A percentile compares a stretch with the other conserved stretches of the same genome.
These are phyloP conservation scores for Taxidea taxus DNA, from an alignment of 2,113 vertebrate genomes.

Conservation along the genomic window DNA sequence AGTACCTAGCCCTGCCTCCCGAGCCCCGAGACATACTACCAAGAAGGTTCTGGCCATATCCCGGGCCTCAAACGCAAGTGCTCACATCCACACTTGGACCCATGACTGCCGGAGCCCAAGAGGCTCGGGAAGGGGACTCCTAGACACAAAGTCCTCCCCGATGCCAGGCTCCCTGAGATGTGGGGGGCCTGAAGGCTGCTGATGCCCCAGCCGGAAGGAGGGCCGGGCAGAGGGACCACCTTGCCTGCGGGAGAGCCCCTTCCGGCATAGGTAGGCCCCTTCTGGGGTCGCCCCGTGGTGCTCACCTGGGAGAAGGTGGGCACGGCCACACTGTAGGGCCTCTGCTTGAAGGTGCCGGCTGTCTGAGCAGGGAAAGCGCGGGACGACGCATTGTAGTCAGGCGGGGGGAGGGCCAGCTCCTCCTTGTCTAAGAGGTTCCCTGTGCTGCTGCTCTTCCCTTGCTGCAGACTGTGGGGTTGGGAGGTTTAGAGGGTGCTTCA, in stretches of 20 bases:
- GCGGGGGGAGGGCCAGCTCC: constrained; percentile 84
- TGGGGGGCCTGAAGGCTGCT: rapidly evolving
- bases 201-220: background rate
- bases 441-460: constrained; percentile 96
- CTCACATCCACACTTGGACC: rapidly evolving
- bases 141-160: rapidly evolving
- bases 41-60: rapidly evolving
- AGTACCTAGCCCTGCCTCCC: background rate
- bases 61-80: background rate
- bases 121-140: no score
- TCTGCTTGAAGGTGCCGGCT: constrained; percentile 88
- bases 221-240: background rate
- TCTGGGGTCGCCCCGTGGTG: rapidly evolving
- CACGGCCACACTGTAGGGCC: constrained; percentile 92
- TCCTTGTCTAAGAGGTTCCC: constrained; percentile 97
- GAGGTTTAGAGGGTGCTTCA: background rate
- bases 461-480: constrained; percentile 87
- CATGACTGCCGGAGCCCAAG: rapidly evolving
- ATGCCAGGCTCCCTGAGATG: background rate
- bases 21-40: background rate
- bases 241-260: background rate
- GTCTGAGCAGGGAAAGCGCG: constrained; percentile 85
- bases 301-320: constrained; percentile 94
- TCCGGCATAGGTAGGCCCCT: no score
- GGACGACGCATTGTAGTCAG: constrained; percentile 88